Percentiles rank a stretch among this genome's conserved stretches.
Evolutionary conservation across 2,888 invertebrate genomes (phyloP).

Genomic region (Tipula lateralis): DNA sequence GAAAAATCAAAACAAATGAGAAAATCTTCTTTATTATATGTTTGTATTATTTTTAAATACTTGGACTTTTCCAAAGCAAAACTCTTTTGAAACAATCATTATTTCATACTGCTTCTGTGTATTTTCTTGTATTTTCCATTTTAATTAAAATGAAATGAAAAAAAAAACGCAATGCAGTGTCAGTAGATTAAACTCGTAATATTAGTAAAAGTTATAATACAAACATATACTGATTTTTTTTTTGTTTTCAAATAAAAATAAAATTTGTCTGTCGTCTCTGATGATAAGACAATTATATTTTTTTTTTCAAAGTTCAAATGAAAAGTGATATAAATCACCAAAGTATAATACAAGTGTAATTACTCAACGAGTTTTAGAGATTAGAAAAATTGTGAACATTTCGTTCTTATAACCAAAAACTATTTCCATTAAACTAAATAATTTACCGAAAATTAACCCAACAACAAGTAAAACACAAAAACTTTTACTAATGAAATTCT

Average conservation of each 20-base stretch:
- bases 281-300: slow-evolving; percentile 12
- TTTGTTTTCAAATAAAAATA: neutral
- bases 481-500: neutral
- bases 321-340: neutral
- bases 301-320: neutral
- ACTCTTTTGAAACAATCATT: slow-evolving; percentile 25
- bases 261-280: neutral
- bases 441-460: neutral
- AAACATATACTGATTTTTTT: neutral
- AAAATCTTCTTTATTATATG: slow-evolving; percentile 9
- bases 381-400: neutral
- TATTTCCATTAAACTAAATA: neutral
- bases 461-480: neutral
- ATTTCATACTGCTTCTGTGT: slow-evolving; percentile 7
- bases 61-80: slow-evolving; percentile 5
- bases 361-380: neutral
- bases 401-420: neutral
- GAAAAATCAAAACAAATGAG: neutral
- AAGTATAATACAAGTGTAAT: neutral
- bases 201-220: neutral
- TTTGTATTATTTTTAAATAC: neutral
- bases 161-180: slow-evolving; percentile 14
- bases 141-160: slow-evolving; percentile 20
- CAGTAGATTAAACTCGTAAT: neutral
- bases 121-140: neutral